Evolutionary conservation across 2,797 vertebrate species (phyloP).

Genomic region (Pseudopleuronectes americanus): DNA sequence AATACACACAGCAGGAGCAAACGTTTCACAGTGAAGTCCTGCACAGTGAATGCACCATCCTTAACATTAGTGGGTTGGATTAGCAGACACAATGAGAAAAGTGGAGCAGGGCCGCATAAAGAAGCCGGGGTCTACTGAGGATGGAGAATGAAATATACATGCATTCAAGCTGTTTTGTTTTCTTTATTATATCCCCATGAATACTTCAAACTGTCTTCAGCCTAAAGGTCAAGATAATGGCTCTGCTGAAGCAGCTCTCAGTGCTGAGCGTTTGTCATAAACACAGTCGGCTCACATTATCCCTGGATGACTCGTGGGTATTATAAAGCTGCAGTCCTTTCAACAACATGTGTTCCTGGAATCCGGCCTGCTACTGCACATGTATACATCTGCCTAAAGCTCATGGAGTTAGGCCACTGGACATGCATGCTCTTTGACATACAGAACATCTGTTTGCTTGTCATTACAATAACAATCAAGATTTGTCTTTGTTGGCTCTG

Average conservation of each 20-base stretch:
- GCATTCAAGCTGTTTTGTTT: conserved; percentile 1
- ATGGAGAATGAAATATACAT: conserved; percentile 3
- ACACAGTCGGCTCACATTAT: conserved; percentile 36
- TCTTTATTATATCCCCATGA: not conserved
- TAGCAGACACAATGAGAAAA: not conserved
- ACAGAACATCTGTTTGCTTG: conserved; percentile 30
- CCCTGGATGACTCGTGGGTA: conserved; percentile 46
- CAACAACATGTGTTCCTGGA: conserved; percentile 65
- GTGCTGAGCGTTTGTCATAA: conserved; percentile 31
- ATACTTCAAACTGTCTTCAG: conserved; percentile 19
- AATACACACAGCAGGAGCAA: not conserved
- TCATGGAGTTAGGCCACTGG: conserved; percentile 38
- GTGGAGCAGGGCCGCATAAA: not conserved
- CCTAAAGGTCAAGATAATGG: conserved; percentile 39
- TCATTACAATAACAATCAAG: conserved; percentile 21
- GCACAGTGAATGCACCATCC: conserved; percentile 6
- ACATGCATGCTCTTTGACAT: conserved; percentile 31
- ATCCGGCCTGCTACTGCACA: conserved; percentile 34
- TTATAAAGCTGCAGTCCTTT: conserved; percentile 50
- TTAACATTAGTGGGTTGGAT: conserved; percentile 18
- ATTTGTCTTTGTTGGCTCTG: conserved; percentile 8
- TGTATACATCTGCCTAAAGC: conserved; percentile 40
- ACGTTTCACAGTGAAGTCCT: conserved; percentile 3
- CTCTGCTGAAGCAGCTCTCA: conserved; percentile 23
- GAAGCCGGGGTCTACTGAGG: not conserved